Evolutionary conservation across 2,888 invertebrate genomes (phyloP).

Genomic region (Euplexia lucipara): DNA sequence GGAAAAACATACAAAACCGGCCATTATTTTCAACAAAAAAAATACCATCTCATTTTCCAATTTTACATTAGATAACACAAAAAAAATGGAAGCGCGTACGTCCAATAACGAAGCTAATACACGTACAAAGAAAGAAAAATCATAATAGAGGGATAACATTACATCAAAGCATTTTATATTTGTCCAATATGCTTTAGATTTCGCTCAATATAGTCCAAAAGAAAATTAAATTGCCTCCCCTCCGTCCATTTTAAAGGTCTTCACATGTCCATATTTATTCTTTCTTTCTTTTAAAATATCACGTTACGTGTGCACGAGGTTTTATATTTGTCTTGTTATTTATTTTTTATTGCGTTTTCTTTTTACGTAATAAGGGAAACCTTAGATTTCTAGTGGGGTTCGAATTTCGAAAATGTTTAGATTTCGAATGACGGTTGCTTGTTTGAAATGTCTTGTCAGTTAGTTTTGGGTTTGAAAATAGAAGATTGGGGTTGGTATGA

Average conservation of each 20-base stretch:
- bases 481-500: not conserved
- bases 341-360: constrained; percentile 77
- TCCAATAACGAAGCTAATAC: constrained; percentile 74
- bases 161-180: constrained; percentile 86
- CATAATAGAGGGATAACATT: constrained; percentile 78
- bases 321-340: constrained; percentile 83
- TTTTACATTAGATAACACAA: constrained; percentile 33
- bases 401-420: constrained; percentile 49
- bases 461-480: constrained; percentile 9
- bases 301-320: constrained; percentile 77
- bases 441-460: constrained; percentile 30
- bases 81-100: constrained; percentile 33
- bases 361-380: constrained; percentile 80
- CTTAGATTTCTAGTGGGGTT: constrained; percentile 71
- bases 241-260: constrained; percentile 85
- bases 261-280: constrained; percentile 77
- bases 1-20: not conserved
- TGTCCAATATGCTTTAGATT: constrained; percentile 89
- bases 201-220: constrained; percentile 84
- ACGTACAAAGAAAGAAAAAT: constrained; percentile 70
- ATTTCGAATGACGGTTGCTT: constrained; percentile 33
- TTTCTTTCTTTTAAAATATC: constrained; percentile 85
- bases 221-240: constrained; percentile 88
- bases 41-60: constrained; percentile 1
- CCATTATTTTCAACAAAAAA: not conserved